Conservation (phyloP, 1,140 invertebrate species). For the Varroa destructor region DNA sequence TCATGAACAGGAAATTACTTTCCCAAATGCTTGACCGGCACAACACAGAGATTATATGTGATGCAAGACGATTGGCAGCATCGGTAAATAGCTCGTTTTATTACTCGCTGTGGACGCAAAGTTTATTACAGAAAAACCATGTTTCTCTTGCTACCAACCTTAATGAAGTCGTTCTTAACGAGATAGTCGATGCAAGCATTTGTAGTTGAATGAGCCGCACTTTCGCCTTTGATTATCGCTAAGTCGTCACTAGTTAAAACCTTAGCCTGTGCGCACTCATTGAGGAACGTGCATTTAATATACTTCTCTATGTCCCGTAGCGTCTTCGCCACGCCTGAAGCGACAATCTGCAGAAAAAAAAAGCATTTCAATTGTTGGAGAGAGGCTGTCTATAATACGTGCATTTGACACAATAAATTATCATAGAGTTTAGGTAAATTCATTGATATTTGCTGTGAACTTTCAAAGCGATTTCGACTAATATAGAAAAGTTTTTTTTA, state of each 20-base stretch:
- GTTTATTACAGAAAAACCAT: too few species aligned
- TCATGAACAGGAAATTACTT: too few species aligned
- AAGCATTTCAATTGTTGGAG: slow-evolving; percentile 5
- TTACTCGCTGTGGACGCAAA: too few species aligned
- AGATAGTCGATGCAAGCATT: slow-evolving; percentile 35
- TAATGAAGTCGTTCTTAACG: slow-evolving; percentile 36
- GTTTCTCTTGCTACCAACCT: not conserved
- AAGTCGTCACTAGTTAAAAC: too few species aligned
- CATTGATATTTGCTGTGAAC: too few species aligned
- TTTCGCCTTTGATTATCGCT: not conserved
- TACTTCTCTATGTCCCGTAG: slow-evolving; percentile 61
- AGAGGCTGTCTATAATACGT: slow-evolving; percentile 29
- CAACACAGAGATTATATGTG: too few species aligned
- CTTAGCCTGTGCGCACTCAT: not conserved
- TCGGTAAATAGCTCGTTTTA: too few species aligned
- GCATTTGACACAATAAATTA: not conserved
- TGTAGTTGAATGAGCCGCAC: slow-evolving; percentile 29
- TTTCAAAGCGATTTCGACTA: slow-evolving; percentile 24
- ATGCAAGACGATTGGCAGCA: too few species aligned
- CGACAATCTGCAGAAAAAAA: slow-evolving; percentile 53
- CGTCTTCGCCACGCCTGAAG: slow-evolving; percentile 63
- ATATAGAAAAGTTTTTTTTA: too few species aligned
- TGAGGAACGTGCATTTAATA: slow-evolving; percentile 59
- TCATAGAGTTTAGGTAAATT: too few species aligned
- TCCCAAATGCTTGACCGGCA: too few species aligned